These are phyloP conservation scores for Indri indri DNA, from an alignment of 2,113 vertebrate species.

Conservation along the genomic window DNA sequence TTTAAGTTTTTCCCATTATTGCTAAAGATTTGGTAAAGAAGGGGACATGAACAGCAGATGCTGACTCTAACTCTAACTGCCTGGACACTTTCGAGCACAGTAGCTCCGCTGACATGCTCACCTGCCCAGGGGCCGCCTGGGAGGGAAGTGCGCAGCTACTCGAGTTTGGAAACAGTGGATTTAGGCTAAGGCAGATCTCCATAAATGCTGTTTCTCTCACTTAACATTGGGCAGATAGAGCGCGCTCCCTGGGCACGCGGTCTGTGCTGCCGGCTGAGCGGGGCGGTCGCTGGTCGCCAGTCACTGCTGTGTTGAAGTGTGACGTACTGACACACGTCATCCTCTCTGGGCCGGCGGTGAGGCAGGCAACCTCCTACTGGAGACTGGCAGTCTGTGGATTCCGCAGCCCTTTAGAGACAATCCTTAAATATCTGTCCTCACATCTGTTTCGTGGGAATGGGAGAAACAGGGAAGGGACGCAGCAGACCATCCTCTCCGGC, in stretches of 20 bases:
- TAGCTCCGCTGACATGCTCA: rapidly evolving
- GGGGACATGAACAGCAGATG: not conserved
- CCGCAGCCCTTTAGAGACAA: not conserved
- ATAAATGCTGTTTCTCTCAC: not conserved
- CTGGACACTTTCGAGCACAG: not conserved
- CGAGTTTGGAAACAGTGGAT: no score
- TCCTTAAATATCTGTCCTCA: not conserved
- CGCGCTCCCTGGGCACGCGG: not conserved
- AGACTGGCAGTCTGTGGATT: not conserved
- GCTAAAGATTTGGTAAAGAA: not conserved
- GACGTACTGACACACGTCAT: no score
- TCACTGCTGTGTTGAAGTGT: not conserved
- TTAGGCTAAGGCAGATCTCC: not conserved
- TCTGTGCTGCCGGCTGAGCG: not conserved
- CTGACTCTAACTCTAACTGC: not conserved
- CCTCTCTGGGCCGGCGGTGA: no score
- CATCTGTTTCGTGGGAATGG: not conserved
- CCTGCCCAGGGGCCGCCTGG: not conserved
- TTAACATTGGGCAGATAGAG: not conserved
- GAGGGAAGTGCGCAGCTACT: not conserved
- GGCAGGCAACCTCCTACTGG: no score
- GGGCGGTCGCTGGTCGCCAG: not conserved
- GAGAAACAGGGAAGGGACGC: not conserved
- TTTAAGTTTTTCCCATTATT: not conserved
- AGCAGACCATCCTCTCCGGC: not conserved